Base-by-base conservation (phyloP, 2,113 vertebrate genomes). In the Myiozetetes cayanensis region DNA sequence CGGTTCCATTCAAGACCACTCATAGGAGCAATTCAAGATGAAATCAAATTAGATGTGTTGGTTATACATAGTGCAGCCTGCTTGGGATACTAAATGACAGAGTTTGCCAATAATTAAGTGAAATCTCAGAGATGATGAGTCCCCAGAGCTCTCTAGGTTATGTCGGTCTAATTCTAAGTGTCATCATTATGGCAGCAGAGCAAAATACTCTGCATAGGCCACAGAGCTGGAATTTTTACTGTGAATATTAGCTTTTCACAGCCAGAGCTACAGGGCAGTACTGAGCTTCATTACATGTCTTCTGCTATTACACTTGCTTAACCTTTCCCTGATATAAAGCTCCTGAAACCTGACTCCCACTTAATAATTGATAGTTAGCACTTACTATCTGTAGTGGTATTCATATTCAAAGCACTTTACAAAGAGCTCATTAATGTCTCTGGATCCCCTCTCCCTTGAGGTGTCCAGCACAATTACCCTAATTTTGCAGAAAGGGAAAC, bases 41-140 rank as follows among this genome's bases (percentile, higher is more conserved):
- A 97, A 97, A 97, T 97, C 95, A 97, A 96, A 97, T 97, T 97
- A 97, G 96, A 97, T 97, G 95, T 97, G 96, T 97, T 96, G 96
- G 96, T 96, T 97, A 97, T 96, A 97, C 96, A 97, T 66, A 93
- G 93, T 9, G 2, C 90, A 96, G 95, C 90, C 96, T 97, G 92
- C 96, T 96, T 55, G 23, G 95, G 96, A 96, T 96, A 97, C 96
- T 97, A 96, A 96, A 97, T 96, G 96, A 96, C 94, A 96, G 96
- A 97, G 96, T 96, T 97, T 96, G 96, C 96, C 96, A 96, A 97
- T 97, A 97, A 97, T 97, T 96, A 97, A 97, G 96, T 97, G 96
- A 96, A 96, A 96, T 97, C 96, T 96, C 95, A 81, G 94, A 93
- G 96, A 96, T 96, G 93, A 97, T 97, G 96, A 96, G 96, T 96